Percentiles rank a stretch among this genome's conserved stretches.
phyloP scores from a whole-genome alignment of 2,888 invertebrate species.

The Morpho deidamia region DNA sequence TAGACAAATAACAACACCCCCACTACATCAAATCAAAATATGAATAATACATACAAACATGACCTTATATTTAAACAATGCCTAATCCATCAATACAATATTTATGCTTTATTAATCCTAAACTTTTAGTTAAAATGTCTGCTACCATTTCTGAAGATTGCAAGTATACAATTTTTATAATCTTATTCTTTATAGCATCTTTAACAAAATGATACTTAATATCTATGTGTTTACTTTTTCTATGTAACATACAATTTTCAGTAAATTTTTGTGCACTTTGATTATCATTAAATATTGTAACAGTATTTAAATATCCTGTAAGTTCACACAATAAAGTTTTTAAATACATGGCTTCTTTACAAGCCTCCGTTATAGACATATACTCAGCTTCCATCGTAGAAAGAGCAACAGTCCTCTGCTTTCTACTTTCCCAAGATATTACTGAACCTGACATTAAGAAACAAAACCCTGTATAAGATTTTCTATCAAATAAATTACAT shows the following conservation, averaged over 20 bases:
- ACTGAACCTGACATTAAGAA: not conserved
- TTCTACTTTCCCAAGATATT: not conserved
- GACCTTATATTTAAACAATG: too few species aligned
- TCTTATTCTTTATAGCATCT: constrained; percentile 12
- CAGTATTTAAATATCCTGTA: constrained; percentile 9
- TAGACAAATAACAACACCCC: too few species aligned
- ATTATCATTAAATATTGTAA: constrained; percentile 22
- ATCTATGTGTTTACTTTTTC: constrained; percentile 17
- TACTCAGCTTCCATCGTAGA: too few species aligned
- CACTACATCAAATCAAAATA: too few species aligned
- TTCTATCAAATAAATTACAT: not conserved
- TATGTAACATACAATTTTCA: constrained; percentile 14
- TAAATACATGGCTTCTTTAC: not conserved
- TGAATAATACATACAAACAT: too few species aligned
- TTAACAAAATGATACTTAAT: constrained; percentile 16
- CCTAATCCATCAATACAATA: not conserved
- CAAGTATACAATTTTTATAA: not conserved
- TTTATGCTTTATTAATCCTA: not conserved
- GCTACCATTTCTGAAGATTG: not conserved
- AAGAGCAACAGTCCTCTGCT: not conserved
- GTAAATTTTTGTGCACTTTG: constrained; percentile 15
- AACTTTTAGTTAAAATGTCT: not conserved
- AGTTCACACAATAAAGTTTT: not conserved
- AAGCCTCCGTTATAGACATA: not conserved
- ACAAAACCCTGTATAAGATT: not conserved